phyloP scores from a whole-genome alignment of 2,113 vertebrate species.

The Planiliza haematocheilus region DNA sequence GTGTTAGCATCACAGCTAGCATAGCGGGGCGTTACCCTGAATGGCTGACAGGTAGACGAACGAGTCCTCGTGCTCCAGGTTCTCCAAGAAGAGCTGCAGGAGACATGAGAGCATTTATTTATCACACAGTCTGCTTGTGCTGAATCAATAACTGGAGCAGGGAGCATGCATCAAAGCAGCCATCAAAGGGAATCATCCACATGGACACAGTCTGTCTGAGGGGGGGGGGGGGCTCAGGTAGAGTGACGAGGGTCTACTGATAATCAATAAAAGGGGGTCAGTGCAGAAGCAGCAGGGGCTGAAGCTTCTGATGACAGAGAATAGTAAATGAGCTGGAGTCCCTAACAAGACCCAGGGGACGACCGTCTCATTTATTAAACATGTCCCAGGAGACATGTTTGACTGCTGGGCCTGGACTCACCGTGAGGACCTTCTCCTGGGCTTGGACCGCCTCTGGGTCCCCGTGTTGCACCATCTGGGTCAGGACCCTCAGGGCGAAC shows the following conservation, averaged over 20 bases:
- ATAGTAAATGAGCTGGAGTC: slow-evolving; percentile 65
- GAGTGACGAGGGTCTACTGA: too few species aligned
- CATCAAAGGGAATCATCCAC: slow-evolving; percentile 63
- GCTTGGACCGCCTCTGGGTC: slow-evolving; percentile 74
- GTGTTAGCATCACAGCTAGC: neutral
- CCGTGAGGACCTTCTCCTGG: slow-evolving; percentile 88
- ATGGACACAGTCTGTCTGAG: neutral
- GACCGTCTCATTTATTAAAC: slow-evolving; percentile 69
- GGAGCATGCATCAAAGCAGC: slow-evolving; percentile 10
- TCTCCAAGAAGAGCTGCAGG: slow-evolving; percentile 92
- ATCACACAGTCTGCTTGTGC: slow-evolving; percentile 5
- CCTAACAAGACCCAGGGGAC: slow-evolving; percentile 72
- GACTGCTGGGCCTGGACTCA: slow-evolving; percentile 56
- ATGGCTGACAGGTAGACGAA: slow-evolving; percentile 98
- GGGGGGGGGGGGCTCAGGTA: neutral
- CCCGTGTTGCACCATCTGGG: slow-evolving; percentile 77
- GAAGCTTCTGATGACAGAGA: slow-evolving; percentile 66
- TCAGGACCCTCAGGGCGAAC: slow-evolving; percentile 85
- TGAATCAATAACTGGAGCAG: slow-evolving; percentile 13
- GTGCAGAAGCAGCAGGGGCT: slow-evolving; percentile 5
- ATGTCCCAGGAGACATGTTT: slow-evolving; percentile 40
- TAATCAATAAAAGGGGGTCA: slow-evolving; percentile 44
- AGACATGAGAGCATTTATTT: slow-evolving; percentile 28
- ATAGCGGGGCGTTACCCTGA: slow-evolving; percentile 85
- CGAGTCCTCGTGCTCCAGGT: slow-evolving; percentile 91